Evolutionary conservation across 2,888 invertebrate species (phyloP), one percentile per base, ranked within the genome.

Genomic region (Xylophagus ater): DNA sequence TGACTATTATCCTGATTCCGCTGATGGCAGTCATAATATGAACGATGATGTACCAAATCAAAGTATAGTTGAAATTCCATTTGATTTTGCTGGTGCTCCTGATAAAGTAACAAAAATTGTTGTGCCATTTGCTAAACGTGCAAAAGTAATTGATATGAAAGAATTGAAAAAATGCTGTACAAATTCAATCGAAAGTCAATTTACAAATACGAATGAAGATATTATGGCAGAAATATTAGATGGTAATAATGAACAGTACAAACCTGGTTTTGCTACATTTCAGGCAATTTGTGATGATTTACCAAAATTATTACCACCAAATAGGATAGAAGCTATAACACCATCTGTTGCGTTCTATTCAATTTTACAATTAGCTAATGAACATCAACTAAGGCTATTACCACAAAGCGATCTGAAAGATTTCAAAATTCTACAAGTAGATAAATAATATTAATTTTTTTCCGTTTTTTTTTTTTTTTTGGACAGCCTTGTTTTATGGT

Each of bases 71-170:
- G 62, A 63, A 47, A 64, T 64, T 19, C 69, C 70, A 1, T 66
- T 69, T 4, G 71, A 80, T 52, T 71, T 81, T 59, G 68, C 81
- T 7, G 73, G 76, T 31, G 75, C 76, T 2, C 82, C 83, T 0
- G 73, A 72, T 43, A 72, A 59, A 49, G 60, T 81, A 5, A 72
- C 74, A 4, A 80, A 81, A 64, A 74, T 79, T 33, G 73, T 78
- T 52, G 80, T 90, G 44, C 75, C 78, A 0, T 89, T 85, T 59
- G 84, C 88, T 4, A 76, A 79, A 62, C 73, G 79, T 39, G 85
- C 89, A 5, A 90, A 90, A 57, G 82, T 81, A 42, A 76, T 90
- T 29, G 85, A 90, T 54, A 87, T 90, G 75, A 82, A 80, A 52
- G 79, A 76, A 54, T 60, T 90, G 28, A 90, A 90, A 57, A 66